phyloP scores from a whole-genome alignment of 2,888 invertebrate genomes.

The Oeneis ivallda region DNA sequence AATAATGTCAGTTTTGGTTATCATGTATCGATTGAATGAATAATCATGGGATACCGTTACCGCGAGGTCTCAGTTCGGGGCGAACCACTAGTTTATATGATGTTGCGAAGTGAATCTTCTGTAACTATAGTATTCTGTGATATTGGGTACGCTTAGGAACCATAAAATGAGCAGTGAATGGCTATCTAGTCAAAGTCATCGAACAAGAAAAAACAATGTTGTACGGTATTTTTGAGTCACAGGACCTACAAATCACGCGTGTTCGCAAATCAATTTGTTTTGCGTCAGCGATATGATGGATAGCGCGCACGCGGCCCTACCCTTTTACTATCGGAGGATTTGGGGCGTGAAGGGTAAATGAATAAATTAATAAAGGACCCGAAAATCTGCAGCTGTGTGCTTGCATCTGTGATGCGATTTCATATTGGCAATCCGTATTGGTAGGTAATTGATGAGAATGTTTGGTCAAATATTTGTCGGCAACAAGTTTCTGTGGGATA shows the following conservation, averaged over 20 bases:
- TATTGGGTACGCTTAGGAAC: too few relatives aligned
- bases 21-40: too few relatives aligned
- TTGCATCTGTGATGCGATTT: slow-evolving; percentile 52
- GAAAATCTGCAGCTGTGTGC: slow-evolving; percentile 72
- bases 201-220: background rate
- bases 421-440: slow-evolving; percentile 38
- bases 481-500: background rate
- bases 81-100: too few relatives aligned
- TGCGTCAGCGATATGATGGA: slow-evolving; percentile 66
- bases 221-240: slow-evolving; percentile 1
- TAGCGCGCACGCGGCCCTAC: slow-evolving; percentile 63
- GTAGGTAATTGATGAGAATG: slow-evolving; percentile 29
- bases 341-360: slow-evolving; percentile 79
- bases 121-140: too few relatives aligned
- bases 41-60: too few relatives aligned
- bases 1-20: too few relatives aligned
- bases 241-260: slow-evolving; percentile 37
- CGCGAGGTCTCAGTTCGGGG: too few relatives aligned
- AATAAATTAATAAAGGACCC: slow-evolving; percentile 70
- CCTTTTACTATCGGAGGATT: slow-evolving; percentile 58
- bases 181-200: too few relatives aligned
- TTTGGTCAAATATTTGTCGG: slow-evolving; percentile 39
- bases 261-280: slow-evolving; percentile 68
- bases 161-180: too few relatives aligned
- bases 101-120: too few relatives aligned